phyloP scores from a whole-genome alignment of 2,888 invertebrate species.

The Xestobium rufovillosum region DNA sequence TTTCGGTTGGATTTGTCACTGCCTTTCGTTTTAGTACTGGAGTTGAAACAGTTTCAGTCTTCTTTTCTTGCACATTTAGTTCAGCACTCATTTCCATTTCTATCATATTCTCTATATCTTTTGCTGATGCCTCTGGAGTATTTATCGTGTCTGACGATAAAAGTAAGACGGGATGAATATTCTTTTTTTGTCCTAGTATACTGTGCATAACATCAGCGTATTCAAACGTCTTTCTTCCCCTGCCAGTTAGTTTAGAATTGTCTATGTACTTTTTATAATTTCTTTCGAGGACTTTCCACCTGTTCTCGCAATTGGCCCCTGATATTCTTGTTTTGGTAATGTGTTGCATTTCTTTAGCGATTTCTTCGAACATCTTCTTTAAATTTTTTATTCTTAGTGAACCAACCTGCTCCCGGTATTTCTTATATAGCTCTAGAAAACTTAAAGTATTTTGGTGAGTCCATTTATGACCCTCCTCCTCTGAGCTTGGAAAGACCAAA shows the following conservation, averaged over 20 bases:
- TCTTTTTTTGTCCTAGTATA: slow-evolving; percentile 14
- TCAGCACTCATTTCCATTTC: slow-evolving; percentile 8
- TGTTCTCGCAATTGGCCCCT: slow-evolving; percentile 16
- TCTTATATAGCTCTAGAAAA: slow-evolving; percentile 16
- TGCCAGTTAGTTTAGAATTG: slow-evolving; percentile 14
- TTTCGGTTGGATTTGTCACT: slow-evolving; percentile 11
- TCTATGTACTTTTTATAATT: slow-evolving; percentile 15
- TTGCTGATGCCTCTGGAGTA: slow-evolving; percentile 10
- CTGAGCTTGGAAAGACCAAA: neutral
- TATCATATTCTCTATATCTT: slow-evolving; percentile 7
- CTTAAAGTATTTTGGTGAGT: slow-evolving; percentile 8
- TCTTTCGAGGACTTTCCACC: slow-evolving; percentile 16
- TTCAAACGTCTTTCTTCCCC: slow-evolving; percentile 14
- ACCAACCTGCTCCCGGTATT: slow-evolving; percentile 15
- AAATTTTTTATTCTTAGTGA: slow-evolving; percentile 15
- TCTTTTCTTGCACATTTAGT: neutral
- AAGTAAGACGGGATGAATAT: slow-evolving; percentile 10
- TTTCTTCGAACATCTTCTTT: slow-evolving; percentile 17
- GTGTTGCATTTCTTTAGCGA: slow-evolving; percentile 14
- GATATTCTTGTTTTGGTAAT: slow-evolving; percentile 10
- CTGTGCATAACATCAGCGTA: slow-evolving; percentile 14
- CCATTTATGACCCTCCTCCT: slow-evolving; percentile 1
- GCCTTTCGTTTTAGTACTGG: slow-evolving; percentile 9
- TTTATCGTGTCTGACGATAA: slow-evolving; percentile 12
- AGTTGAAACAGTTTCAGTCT: too few species aligned